phyloP scores from a whole-genome alignment of 2,797 vertebrate species.

The Balearica regulorum region DNA sequence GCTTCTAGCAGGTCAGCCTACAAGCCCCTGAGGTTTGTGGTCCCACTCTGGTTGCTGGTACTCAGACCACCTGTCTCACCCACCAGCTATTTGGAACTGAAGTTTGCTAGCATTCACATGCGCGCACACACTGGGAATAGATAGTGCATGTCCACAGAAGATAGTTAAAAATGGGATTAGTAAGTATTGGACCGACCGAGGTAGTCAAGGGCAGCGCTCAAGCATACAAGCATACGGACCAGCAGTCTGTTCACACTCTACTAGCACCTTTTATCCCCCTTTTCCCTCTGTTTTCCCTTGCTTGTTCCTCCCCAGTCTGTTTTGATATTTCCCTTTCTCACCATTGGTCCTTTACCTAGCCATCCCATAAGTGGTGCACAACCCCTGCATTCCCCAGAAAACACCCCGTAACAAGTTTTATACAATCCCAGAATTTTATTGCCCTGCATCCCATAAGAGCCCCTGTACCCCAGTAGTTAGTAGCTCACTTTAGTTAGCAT shows the following conservation, averaged over 20 bases:
- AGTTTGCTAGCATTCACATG: neutral
- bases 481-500: neutral
- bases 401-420: neutral
- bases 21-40: accelerated
- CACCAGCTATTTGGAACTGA: neutral
- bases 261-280: neutral
- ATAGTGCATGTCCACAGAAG: too few species aligned
- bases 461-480: neutral
- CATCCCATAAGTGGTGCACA: neutral
- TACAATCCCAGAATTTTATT: neutral
- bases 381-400: neutral
- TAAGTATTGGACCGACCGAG: neutral
- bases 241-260: neutral
- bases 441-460: neutral
- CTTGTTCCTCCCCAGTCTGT: neutral
- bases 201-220: neutral
- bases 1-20: neutral
- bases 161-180: neutral
- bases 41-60: neutral
- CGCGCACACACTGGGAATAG: too few species aligned
- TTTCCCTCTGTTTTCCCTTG: neutral
- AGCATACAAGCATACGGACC: neutral
- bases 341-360: neutral
- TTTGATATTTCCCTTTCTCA: neutral
- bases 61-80: neutral